Conservation (phyloP, 2,113 vertebrate species). For the Saimiri boliviensis region DNA sequence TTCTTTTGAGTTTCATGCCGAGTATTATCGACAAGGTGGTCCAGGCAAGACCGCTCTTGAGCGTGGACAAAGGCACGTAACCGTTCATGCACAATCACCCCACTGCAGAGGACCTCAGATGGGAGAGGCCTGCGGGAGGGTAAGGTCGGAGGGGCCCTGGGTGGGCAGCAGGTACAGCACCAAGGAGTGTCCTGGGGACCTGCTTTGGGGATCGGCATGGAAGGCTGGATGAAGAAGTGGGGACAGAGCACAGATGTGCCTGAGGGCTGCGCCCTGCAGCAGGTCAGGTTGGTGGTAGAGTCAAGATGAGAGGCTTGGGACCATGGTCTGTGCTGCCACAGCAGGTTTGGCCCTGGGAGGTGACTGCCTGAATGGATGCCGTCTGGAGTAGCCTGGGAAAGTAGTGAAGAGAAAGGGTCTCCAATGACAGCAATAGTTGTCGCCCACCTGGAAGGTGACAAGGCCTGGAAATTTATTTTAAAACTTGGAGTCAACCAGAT, state of each 20-base stretch:
- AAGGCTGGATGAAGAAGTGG: rapidly evolving
- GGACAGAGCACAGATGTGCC: rapidly evolving
- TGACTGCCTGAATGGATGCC: rapidly evolving
- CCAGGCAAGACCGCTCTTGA: background rate
- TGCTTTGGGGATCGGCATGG: rapidly evolving
- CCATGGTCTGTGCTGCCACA: background rate
- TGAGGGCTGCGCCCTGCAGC: rapidly evolving
- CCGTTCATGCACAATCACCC: background rate
- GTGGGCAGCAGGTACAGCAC: background rate
- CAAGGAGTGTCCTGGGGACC: background rate
- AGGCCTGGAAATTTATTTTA: background rate
- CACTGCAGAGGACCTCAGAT: background rate
- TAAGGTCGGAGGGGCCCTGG: background rate
- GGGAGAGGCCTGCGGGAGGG: background rate
- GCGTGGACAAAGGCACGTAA: background rate
- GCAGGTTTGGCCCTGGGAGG: background rate
- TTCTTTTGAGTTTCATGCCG: background rate
- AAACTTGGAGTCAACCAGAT: background rate
- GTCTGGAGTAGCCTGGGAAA: background rate
- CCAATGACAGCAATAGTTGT: background rate
- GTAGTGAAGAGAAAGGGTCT: background rate
- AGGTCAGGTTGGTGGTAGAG: background rate
- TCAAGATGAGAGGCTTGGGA: background rate
- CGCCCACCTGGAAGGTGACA: background rate
- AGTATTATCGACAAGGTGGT: background rate